Evolutionary conservation across 2,888 invertebrate genomes (phyloP).

Genomic region (Trichacis sp.): DNA sequence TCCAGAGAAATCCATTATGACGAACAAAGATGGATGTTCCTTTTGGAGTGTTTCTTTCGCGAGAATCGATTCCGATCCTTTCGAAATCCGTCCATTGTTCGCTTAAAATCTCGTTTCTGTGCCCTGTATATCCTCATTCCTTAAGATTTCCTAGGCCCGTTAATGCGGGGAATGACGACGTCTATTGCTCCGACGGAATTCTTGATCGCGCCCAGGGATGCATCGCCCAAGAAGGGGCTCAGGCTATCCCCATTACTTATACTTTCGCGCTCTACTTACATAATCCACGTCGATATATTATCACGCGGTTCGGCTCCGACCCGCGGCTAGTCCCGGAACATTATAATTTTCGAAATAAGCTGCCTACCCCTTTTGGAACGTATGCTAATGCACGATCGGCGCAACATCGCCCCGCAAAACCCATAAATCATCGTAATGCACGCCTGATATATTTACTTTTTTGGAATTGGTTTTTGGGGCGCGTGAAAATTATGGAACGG

Average conservation of each 20-base stretch:
- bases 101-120: constrained; percentile 14
- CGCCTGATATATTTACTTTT: not conserved
- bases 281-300: constrained; percentile 48
- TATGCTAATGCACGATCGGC: constrained; percentile 6
- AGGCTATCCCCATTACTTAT: constrained; percentile 41
- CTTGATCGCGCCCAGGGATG: constrained; percentile 35
- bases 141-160: constrained; percentile 35
- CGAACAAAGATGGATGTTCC: not conserved
- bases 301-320: not conserved
- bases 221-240: constrained; percentile 29
- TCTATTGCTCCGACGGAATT: constrained; percentile 37
- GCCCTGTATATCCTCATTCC: constrained; percentile 34
- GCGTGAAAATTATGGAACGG: too few species aligned
- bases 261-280: constrained; percentile 44
- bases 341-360: constrained; percentile 10
- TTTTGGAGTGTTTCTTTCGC: constrained; percentile 21
- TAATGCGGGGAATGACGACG: constrained; percentile 39
- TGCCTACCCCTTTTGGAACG: constrained; percentile 9
- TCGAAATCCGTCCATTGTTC: constrained; percentile 30
- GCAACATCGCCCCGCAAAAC: not conserved
- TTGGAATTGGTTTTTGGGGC: not conserved
- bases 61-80: constrained; percentile 19
- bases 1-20: not conserved
- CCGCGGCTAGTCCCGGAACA: constrained; percentile 1
- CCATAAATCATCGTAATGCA: not conserved